Conservation (phyloP, 2,888 invertebrate species). For the Cephus spinipes region DNA sequence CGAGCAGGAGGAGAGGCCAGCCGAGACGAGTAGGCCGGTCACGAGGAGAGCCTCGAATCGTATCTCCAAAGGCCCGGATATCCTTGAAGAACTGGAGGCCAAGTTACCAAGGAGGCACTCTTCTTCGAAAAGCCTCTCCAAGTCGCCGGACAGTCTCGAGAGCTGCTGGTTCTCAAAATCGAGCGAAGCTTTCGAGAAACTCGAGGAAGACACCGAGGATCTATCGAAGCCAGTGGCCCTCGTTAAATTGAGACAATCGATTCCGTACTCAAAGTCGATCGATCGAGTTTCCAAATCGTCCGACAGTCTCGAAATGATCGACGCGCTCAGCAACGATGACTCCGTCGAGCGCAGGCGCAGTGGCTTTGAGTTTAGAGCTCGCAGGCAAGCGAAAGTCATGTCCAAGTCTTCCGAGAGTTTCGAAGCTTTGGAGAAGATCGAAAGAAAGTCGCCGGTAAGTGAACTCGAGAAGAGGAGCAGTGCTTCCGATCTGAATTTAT, state of each 20-base stretch:
- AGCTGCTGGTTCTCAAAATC: constrained; percentile 57
- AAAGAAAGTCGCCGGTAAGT: not conserved
- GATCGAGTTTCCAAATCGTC: constrained; percentile 56
- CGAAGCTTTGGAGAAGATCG: constrained; percentile 32
- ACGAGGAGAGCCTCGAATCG: constrained; percentile 46
- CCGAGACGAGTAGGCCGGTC: constrained; percentile 32
- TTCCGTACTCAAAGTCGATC: constrained; percentile 51
- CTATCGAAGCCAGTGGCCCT: constrained; percentile 41
- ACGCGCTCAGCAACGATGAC: constrained; percentile 48
- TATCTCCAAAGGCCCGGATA: constrained; percentile 49
- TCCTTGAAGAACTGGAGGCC: constrained; percentile 51
- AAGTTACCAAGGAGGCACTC: constrained; percentile 50
- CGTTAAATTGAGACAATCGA: constrained; percentile 28
- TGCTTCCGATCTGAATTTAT: constrained; percentile 55
- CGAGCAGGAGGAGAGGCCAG: constrained; percentile 22
- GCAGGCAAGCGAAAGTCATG: constrained; percentile 43
- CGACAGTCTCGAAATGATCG: constrained; percentile 56
- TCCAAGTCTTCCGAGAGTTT: constrained; percentile 60
- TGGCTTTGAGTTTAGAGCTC: constrained; percentile 49
- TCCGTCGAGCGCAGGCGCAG: constrained; percentile 47
- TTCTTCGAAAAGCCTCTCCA: constrained; percentile 45
- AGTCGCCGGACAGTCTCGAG: constrained; percentile 60
- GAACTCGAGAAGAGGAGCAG: constrained; percentile 55
- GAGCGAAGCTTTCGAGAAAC: constrained; percentile 54
- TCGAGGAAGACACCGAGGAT: constrained; percentile 42